Base-by-base conservation (phyloP, 2,113 vertebrate genomes). In the Sclerurus mexicanus region DNA sequence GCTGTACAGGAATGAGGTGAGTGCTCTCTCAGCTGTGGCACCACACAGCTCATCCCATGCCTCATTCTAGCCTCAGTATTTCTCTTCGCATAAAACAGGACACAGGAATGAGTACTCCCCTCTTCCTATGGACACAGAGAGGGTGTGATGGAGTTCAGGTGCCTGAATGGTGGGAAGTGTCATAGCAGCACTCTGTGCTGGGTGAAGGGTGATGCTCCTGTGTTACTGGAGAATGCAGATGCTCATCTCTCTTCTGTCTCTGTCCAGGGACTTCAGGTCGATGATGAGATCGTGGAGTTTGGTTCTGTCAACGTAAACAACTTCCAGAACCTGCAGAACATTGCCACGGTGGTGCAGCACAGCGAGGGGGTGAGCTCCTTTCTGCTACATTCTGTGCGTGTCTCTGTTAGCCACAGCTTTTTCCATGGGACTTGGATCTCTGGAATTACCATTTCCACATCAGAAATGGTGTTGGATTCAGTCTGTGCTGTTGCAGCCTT, bases 281-380 rank as follows among this genome's bases (percentile, higher is more conserved):
- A 98, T 25, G 99, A 99, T 49, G 98, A 99, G 97, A 98, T 99
- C 21, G 97, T 99, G 53, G 98, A 98, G 95, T 99, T 99, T 87
- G 99, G 99, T 76, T 99, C 99, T 16, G 98, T 99, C 30, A 99
- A 99, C 19, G 63, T 96, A 1, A 97, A 84, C 25, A 99, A 99
- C 97, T 99, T 99, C 97, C 98, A 98, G 97, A 99, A 97, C 23
- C 98, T 99, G 63, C 99, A 99, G 83, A 99, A 99, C 64, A 98
- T 99, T 0, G 98, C 98, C 67, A 98, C 95, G 0, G 99, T 99
- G 85, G 99, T 99, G 22, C 99, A 99, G 95, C 99, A 99, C 89
- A 99, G 99, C 1, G 99, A 99, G 96, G 99, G 98, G 98, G 99
- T 99, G 93, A 99, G 97, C 78, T 49, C 21, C 13, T 40, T 89